These are phyloP conservation scores for Paraplagusia blochii DNA, from an alignment of 2,113 vertebrate species.

Conservation along the genomic window DNA sequence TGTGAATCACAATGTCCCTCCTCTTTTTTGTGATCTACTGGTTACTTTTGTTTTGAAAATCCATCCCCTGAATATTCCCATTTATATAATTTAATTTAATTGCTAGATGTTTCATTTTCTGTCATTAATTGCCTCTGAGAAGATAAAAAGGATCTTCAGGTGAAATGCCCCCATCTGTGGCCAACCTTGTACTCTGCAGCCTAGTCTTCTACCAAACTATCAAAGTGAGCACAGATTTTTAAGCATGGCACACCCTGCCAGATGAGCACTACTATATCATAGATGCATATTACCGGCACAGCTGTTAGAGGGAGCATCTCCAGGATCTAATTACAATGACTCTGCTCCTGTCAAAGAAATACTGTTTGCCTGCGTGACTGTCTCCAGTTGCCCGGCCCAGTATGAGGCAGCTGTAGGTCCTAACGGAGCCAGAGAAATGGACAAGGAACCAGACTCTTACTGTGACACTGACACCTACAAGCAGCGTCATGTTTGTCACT, in stretches of 20 bases:
- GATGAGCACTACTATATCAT: conserved; percentile 39
- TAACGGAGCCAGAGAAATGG: conserved; percentile 8
- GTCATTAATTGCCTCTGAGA: too few relatives aligned
- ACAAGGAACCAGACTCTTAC: too few relatives aligned
- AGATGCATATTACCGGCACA: conserved; percentile 55
- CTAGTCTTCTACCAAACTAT: conserved; percentile 8
- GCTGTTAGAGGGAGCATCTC: conserved; percentile 59
- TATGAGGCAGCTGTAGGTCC: conserved; percentile 46
- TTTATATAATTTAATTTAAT: too few relatives aligned
- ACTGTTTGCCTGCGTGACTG: conserved; percentile 48
- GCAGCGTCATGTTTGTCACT: too few relatives aligned
- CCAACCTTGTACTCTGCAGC: neutral
- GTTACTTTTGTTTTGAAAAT: too few relatives aligned
- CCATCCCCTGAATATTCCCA: too few relatives aligned
- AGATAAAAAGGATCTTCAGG: too few relatives aligned
- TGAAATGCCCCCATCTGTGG: too few relatives aligned
- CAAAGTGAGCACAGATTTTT: conserved; percentile 45
- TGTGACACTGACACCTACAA: too few relatives aligned
- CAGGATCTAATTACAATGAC: conserved; percentile 67
- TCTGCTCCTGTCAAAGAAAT: conserved; percentile 68
- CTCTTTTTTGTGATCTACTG: too few relatives aligned
- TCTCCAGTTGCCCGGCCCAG: conserved; percentile 58
- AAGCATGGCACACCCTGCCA: conserved; percentile 21
- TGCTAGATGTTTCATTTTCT: too few relatives aligned
- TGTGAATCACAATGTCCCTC: too few relatives aligned